Evolutionary conservation across 2,797 vertebrate genomes (phyloP), one percentile per base, ranked within the genome.

Genomic region (Falco biarmicus): DNA sequence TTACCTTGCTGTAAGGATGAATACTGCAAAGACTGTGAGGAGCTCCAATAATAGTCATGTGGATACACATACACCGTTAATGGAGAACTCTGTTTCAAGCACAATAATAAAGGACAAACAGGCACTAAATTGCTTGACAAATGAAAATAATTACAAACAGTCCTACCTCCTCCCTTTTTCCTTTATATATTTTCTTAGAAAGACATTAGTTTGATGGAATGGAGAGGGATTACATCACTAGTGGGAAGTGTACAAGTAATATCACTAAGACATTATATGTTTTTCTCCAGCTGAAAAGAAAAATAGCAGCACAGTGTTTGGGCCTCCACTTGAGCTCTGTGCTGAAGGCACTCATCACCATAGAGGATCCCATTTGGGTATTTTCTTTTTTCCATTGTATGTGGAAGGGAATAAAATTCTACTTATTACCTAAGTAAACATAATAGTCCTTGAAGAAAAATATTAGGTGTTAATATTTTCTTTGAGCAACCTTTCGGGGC

Each of bases 71-170:
- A 29, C 5, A 18, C 10, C 50, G 13, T 70, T 75, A 82, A 88
- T 12, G 17, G 47, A 93, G 32, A 94, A 80, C 6, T 45, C 47
- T 0, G 5, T 76, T 90, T 76, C 39, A 89, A 94, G 86, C 34
- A 37, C 37, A 69, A 70, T 34, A 79, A 73, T 20, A 61, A 90
- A 84, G 59, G 48, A 59, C 82, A 43, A 84, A 76, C 28, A 76
- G 85, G 85, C 65, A 78, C 20, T 57, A 88, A 63, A 31, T 78
- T 78, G 34, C 70, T 82, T 94, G 81, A 93, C 48, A 96, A 96
- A 87, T 92, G 63, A 92, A 93, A 95, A 95, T 84, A 89, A 92
- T 90, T 92, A 87, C 74, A 63, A 87, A 84, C 83, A 90, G 81
- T 60, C 22, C 63, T 82, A 80, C 86, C 80, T 94, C 87, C 90